phyloP scores from a whole-genome alignment of 1,140 invertebrate species.

The Wiebesia pumilae region DNA sequence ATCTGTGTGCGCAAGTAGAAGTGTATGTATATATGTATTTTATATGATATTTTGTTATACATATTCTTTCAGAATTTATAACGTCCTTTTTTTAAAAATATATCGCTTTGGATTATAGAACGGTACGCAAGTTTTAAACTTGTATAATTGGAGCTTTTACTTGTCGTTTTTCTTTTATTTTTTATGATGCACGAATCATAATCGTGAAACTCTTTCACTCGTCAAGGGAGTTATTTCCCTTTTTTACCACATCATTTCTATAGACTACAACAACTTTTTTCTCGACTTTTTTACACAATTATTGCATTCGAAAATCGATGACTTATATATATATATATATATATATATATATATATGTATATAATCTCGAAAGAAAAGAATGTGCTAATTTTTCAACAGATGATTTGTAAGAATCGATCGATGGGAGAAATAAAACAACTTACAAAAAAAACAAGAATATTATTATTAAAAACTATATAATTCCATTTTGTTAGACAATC shows the following conservation, averaged over 20 bases:
- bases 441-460: constrained; percentile 67
- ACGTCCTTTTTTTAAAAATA: constrained; percentile 48
- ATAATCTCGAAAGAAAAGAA: constrained; percentile 4
- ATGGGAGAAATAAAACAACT: constrained; percentile 59
- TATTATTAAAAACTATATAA: constrained; percentile 68
- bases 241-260: constrained; percentile 7
- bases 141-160: constrained; percentile 38
- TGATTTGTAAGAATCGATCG: constrained; percentile 27
- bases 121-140: constrained; percentile 42
- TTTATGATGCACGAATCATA: constrained; percentile 29
- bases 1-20: constrained; percentile 10
- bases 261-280: constrained; percentile 35
- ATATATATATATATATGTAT: too few relatives aligned
- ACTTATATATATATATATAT: too few relatives aligned
- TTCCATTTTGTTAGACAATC: constrained; percentile 65
- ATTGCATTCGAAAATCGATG: constrained; percentile 49
- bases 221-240: constrained; percentile 6
- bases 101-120: constrained; percentile 48
- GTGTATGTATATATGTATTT: background rate
- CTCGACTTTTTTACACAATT: constrained; percentile 42
- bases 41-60: constrained; percentile 40
- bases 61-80: constrained; percentile 46
- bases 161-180: constrained; percentile 27
- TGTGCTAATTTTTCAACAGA: constrained; percentile 17
- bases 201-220: constrained; percentile 7